Conservation (phyloP, 2,113 vertebrate genomes). For the Hydropotes inermis region DNA sequence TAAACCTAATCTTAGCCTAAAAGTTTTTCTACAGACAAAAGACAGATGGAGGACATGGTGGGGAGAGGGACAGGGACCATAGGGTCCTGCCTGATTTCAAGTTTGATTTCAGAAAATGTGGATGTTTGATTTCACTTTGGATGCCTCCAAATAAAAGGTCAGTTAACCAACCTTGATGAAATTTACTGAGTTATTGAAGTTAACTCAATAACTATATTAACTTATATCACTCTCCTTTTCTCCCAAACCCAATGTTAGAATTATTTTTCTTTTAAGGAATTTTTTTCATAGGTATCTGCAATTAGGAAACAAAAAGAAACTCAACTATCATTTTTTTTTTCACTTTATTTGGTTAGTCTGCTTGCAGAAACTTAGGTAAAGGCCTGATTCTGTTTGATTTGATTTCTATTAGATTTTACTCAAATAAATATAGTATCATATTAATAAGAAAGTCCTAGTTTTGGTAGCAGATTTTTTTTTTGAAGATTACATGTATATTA, state of each 20-base stretch:
- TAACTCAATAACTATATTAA: not conserved
- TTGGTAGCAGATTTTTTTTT: not conserved
- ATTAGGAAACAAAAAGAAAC: not conserved
- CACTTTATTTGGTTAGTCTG: not conserved
- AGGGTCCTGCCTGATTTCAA: not conserved
- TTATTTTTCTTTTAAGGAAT: not conserved
- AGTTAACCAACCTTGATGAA: not conserved
- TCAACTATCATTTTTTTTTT: not conserved
- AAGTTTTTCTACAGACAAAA: not conserved
- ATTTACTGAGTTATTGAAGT: too few species aligned
- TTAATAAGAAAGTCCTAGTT: not conserved
- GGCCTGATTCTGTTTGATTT: not conserved
- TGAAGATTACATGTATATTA: not conserved
- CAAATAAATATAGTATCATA: not conserved
- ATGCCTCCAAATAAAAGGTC: not conserved
- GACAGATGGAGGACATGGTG: not conserved
- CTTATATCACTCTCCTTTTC: not conserved
- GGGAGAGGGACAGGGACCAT: not conserved
- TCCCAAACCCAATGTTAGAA: too few species aligned
- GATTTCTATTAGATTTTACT: not conserved
- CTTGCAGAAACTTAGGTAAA: not conserved
- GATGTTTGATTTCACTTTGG: not conserved
- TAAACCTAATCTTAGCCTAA: not conserved
- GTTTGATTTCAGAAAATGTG: not conserved
- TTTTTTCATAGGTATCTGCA: not conserved